phyloP scores from a whole-genome alignment of 2,113 vertebrate species.

The Microtus ochrogaster region DNA sequence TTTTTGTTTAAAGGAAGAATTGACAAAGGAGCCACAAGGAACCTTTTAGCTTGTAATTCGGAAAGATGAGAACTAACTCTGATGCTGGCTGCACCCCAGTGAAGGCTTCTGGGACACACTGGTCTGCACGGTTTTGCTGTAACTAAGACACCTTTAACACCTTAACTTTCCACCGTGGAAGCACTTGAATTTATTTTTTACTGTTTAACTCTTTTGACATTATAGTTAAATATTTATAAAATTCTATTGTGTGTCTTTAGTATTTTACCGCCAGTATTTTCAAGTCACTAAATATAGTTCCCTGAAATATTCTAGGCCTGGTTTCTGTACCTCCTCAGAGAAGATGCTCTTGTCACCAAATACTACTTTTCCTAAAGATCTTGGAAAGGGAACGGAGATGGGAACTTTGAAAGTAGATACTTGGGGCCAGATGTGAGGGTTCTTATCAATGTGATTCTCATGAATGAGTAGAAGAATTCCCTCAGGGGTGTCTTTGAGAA shows the following conservation, averaged over 20 bases:
- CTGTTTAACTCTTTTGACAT: neutral
- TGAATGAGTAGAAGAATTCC: neutral
- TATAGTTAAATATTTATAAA: conserved; percentile 39
- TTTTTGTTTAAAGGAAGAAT: neutral
- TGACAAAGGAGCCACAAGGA: neutral
- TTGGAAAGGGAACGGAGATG: neutral
- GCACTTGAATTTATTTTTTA: neutral
- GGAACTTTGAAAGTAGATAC: conserved; percentile 18
- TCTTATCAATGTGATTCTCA: neutral
- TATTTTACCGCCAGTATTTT: conserved; percentile 31
- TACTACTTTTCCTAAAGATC: conserved; percentile 16
- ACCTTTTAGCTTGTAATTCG: neutral
- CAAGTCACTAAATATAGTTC: neutral
- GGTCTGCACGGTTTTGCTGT: neutral
- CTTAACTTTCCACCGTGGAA: neutral
- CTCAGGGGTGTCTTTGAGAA: neutral
- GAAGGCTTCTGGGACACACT: neutral
- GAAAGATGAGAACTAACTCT: conserved; percentile 5
- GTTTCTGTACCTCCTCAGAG: neutral
- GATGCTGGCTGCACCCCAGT: neutral
- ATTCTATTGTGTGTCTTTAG: neutral
- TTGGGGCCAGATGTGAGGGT: neutral
- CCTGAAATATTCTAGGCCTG: neutral
- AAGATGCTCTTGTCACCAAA: neutral
- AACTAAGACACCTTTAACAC: neutral